A percentile compares a stretch with the other conserved stretches of the same genome.
Evolutionary conservation across 2,797 vertebrate genomes (phyloP).

Genomic region (Apogon hyalosoma): DNA sequence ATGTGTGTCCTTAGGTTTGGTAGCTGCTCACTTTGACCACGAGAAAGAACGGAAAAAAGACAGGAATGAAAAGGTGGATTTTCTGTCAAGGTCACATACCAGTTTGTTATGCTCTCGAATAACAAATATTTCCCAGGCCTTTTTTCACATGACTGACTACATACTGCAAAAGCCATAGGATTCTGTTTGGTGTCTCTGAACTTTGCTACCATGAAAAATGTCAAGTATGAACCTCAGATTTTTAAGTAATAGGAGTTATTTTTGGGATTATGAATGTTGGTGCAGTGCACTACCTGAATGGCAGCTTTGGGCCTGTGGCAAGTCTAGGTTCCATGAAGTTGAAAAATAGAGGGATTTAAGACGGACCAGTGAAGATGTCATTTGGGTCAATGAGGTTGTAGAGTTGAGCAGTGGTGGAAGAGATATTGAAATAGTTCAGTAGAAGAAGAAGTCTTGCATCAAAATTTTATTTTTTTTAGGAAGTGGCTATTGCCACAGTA

Average conservation of each 20-base stretch:
- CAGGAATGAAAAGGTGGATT: neutral
- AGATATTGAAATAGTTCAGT: too few relatives aligned
- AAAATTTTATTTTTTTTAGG: too few relatives aligned
- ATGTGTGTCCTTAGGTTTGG: neutral
- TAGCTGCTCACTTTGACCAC: neutral
- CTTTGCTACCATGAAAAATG: neutral
- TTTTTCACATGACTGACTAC: constrained; percentile 10
- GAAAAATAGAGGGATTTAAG: neutral
- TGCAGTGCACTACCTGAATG: constrained; percentile 6
- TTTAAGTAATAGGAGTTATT: neutral
- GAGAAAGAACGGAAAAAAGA: neutral
- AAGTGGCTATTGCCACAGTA: too few relatives aligned
- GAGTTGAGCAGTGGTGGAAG: constrained; percentile 4
- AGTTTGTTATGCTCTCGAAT: constrained; percentile 15
- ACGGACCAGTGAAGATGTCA: neutral
- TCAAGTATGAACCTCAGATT: neutral
- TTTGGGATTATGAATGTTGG: constrained; percentile 21
- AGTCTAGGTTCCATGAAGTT: constrained; percentile 8
- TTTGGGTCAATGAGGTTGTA: neutral
- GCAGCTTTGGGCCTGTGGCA: neutral
- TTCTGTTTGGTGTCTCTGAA: neutral
- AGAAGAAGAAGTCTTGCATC: too few relatives aligned
- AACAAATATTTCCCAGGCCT: neutral
- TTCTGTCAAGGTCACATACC: constrained; percentile 14
- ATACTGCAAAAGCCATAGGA: constrained; percentile 2